Conservation (phyloP, 2,113 vertebrate species). For the Brevimyrus niger region DNA sequence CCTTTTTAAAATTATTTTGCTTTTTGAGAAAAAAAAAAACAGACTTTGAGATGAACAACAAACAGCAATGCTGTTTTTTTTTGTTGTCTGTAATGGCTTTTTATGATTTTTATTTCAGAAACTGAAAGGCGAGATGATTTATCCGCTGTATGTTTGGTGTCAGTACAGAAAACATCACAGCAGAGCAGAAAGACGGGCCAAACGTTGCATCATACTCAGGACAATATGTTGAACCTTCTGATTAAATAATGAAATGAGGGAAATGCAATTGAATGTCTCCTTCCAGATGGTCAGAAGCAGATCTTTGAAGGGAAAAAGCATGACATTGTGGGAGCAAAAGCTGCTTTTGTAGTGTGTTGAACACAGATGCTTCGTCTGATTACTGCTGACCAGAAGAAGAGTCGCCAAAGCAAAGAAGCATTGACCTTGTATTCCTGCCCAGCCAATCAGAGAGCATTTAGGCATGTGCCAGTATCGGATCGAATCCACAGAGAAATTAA, state of each 20-base stretch:
- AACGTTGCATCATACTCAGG: neutral
- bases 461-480: neutral
- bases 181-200: neutral
- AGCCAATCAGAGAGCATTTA: neutral
- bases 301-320: neutral
- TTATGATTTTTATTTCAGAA: neutral
- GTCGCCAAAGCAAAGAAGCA: neutral
- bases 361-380: neutral
- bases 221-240: neutral
- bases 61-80: neutral
- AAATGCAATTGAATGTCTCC: neutral
- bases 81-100: neutral
- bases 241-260: neutral
- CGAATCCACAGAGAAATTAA: neutral
- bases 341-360: neutral
- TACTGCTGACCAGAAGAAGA: neutral
- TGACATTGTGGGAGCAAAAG: neutral
- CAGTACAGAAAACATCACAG: neutral
- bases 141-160: neutral
- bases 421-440: neutral
- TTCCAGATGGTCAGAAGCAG: neutral
- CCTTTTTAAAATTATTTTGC: conserved; percentile 2
- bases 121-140: neutral
- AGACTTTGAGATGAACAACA: neutral
- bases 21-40: neutral